phyloP scores from a whole-genome alignment of 1,140 invertebrate species.

The Ladona fulva region DNA sequence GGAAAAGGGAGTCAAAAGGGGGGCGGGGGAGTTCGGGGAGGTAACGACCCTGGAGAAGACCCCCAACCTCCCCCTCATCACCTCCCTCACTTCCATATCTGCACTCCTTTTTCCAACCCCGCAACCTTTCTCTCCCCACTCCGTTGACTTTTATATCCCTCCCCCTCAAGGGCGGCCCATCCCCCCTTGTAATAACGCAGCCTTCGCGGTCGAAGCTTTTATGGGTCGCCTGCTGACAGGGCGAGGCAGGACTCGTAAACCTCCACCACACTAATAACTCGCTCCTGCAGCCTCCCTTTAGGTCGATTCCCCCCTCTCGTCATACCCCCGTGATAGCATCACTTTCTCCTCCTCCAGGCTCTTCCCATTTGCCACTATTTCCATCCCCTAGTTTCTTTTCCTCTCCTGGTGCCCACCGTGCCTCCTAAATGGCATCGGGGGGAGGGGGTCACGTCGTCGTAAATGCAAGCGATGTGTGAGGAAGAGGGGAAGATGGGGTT shows the following conservation, averaged over 20 bases:
- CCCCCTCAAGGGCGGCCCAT: background rate
- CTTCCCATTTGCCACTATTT: background rate
- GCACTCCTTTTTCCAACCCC: background rate
- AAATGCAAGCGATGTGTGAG: background rate
- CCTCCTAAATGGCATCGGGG: background rate
- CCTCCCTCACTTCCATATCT: no score
- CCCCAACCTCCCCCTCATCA: background rate
- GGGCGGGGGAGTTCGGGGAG: background rate
- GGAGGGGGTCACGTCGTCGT: background rate
- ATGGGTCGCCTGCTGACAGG: conserved; percentile 5
- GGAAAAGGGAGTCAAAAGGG: background rate
- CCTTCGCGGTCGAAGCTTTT: conserved; percentile 1
- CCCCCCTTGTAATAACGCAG: background rate
- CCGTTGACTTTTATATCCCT: background rate
- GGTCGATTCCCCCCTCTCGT: background rate
- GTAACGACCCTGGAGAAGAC: background rate
- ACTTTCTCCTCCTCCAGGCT: no score
- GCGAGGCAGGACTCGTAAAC: background rate
- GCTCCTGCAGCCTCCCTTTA: background rate
- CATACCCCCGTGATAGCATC: background rate
- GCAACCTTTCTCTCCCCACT: background rate
- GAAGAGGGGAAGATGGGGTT: background rate
- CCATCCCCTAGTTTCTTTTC: background rate
- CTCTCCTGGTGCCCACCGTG: background rate
- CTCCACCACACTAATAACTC: conserved; percentile 3